These are phyloP conservation scores for Microctonus aethiopoides DNA, from an alignment of 2,888 invertebrate genomes.

Conservation along the genomic window DNA sequence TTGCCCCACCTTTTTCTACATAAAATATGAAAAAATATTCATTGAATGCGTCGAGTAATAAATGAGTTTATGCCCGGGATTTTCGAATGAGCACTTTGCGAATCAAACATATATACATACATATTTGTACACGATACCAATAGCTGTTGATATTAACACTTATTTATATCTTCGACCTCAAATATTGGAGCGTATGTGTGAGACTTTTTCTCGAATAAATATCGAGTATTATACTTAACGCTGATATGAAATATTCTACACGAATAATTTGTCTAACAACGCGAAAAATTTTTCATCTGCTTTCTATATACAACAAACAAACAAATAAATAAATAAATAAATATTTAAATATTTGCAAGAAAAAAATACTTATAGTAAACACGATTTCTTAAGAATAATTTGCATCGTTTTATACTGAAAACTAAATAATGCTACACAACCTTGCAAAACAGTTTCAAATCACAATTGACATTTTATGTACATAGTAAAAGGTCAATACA, in stretches of 20 bases:
- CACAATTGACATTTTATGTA: conserved; percentile 8
- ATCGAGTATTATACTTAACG: conserved; percentile 44
- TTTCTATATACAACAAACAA: too few relatives aligned
- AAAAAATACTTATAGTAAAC: background rate
- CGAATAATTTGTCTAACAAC: background rate
- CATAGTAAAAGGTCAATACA: conserved; percentile 8
- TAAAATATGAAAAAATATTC: conserved; percentile 35
- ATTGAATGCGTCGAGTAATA: conserved; percentile 41
- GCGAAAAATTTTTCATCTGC: too few relatives aligned
- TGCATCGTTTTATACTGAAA: background rate
- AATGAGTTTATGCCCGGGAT: conserved; percentile 30
- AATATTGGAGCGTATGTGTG: conserved; percentile 48
- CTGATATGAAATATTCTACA: background rate
- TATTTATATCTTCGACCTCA: conserved; percentile 65
- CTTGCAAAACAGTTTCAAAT: background rate
- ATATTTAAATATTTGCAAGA: background rate
- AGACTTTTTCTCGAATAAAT: conserved; percentile 34
- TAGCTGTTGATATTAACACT: conserved; percentile 63
- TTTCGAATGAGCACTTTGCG: conserved; percentile 22
- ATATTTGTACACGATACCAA: conserved; percentile 37
- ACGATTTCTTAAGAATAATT: background rate
- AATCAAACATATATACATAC: conserved; percentile 18
- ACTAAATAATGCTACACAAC: too few relatives aligned
- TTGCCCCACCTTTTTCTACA: too few relatives aligned
- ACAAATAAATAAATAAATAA: too few relatives aligned